Percentiles rank a stretch among this genome's conserved stretches.
Evolutionary conservation across 2,888 invertebrate species (phyloP).

Genomic region (Abrostola tripartita): DNA sequence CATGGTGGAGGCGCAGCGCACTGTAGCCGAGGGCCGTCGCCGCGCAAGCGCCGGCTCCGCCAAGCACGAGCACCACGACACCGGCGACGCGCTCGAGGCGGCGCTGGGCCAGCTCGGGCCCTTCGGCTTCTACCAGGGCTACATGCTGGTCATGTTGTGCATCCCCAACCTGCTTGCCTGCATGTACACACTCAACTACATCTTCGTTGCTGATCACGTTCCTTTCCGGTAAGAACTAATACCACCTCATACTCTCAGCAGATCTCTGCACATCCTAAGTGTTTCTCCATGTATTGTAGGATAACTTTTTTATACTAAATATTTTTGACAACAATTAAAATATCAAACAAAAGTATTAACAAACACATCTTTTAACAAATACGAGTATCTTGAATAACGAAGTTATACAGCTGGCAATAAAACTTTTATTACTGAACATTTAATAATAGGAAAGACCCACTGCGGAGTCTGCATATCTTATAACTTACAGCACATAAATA

Average conservation of each 20-base stretch:
- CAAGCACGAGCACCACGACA: slow-evolving; percentile 21
- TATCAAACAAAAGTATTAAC: too few relatives aligned
- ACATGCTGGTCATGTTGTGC: slow-evolving; percentile 74
- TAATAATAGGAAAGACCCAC: too few relatives aligned
- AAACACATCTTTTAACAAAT: too few relatives aligned
- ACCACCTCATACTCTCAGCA: not conserved
- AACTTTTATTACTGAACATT: too few relatives aligned
- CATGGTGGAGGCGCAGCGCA: not conserved
- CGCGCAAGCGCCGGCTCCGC: slow-evolving; percentile 16
- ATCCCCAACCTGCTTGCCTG: slow-evolving; percentile 86
- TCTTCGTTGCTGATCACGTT: slow-evolving; percentile 88
- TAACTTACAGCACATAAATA: too few relatives aligned
- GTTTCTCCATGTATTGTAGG: too few relatives aligned
- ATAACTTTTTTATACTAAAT: too few relatives aligned
- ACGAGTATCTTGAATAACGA: too few relatives aligned
- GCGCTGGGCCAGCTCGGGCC: slow-evolving; percentile 78
- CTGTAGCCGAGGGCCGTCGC: not conserved
- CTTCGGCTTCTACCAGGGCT: slow-evolving; percentile 81
- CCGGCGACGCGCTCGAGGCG: slow-evolving; percentile 69
- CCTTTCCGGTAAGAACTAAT: slow-evolving; percentile 83
- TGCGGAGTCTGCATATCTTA: too few relatives aligned
- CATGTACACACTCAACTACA: slow-evolving; percentile 86
- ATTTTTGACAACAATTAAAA: too few relatives aligned
- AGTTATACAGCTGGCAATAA: too few relatives aligned
- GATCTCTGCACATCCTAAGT: too few relatives aligned